Base-by-base conservation (phyloP, 2,888 invertebrate species). In the Pedicia rivosa region DNA sequence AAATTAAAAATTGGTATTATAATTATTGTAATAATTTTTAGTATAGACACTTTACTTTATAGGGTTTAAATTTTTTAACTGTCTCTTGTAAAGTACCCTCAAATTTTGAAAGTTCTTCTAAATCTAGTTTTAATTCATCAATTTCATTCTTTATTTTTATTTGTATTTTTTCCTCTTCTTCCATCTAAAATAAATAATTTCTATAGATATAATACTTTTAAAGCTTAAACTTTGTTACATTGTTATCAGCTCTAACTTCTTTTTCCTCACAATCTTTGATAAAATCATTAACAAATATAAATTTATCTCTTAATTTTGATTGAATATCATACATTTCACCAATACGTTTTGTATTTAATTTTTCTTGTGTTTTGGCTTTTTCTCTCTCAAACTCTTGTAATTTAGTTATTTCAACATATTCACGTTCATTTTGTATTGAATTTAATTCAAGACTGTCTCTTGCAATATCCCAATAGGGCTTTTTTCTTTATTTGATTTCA, bases 391-490 rank as follows among this genome's bases (percentile, higher is more conserved):
- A 49, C 0, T 46, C 44, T 39, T 62, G 62, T 24, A 55, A 40
- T 4, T 46, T 43, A 22, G 49, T 19, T 55, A 57, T 56, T 4
- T 53, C 50, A 1, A 48, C 46, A 41, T 56, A 46, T 40, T 61
- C 57, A 1, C 57, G 50, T 19, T 53, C 48, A 51, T 55, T 59
- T 40, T 51, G 49, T 33, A 59, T 53, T 19, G 52, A 51, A 4
- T 55, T 43, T 36, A 58, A 44, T 43, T 59, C 58, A 19, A 61
- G 47, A 3, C 55, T 54, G 35, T 58, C 57, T 1, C 56, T 54
- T 1, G 57, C 48, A 3, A 54, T 51, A 39, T 61, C 61, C 59
- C 57, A 59, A 31, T 54, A 54, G 2, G 59, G 59, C 1, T 57
- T 51, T 27, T 59, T 60, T 1, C 61, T 60, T 15, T 14, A 13